phyloP scores from a whole-genome alignment of 2,888 invertebrate genomes.

The Scaptodrosophila latifasciaeformis region DNA sequence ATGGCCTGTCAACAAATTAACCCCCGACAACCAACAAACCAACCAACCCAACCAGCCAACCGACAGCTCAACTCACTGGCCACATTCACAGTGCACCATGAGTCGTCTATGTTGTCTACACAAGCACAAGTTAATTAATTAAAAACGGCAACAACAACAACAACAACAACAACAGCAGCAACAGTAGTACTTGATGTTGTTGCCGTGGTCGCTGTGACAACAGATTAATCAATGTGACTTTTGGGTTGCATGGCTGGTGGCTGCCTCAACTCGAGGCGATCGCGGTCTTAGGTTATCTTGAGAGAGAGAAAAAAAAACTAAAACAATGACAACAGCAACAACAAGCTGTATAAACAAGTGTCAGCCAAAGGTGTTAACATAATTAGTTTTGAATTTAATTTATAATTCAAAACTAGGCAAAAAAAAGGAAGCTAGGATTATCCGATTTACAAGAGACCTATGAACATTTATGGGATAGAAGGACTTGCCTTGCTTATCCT shows the following conservation, averaged over 20 bases:
- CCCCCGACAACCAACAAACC: constrained; percentile 20
- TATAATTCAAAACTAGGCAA: too few species aligned
- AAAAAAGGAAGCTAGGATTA: too few species aligned
- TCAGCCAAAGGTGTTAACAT: constrained; percentile 56
- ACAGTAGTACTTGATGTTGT: constrained; percentile 29
- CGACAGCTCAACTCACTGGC: constrained; percentile 6
- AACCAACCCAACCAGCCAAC: constrained; percentile 22
- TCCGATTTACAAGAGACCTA: too few species aligned
- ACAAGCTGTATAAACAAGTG: too few species aligned
- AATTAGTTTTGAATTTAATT: constrained; percentile 66
- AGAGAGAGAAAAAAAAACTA: too few species aligned
- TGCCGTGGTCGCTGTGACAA: constrained; percentile 42
- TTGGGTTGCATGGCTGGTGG: not conserved
- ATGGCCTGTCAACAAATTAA: constrained; percentile 65
- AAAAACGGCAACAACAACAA: constrained; percentile 29
- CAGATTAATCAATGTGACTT: constrained; percentile 55
- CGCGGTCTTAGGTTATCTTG: not conserved
- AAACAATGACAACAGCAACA: constrained; percentile 1
- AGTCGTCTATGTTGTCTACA: constrained; percentile 9
- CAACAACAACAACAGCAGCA: constrained; percentile 8
- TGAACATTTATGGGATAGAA: too few species aligned
- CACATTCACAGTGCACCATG: constrained; percentile 6
- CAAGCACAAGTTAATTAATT: constrained; percentile 48
- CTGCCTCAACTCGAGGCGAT: not conserved
- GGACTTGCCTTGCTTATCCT: too few species aligned